Conservation (phyloP, 2,113 vertebrate genomes). For the Morone chrysops region DNA sequence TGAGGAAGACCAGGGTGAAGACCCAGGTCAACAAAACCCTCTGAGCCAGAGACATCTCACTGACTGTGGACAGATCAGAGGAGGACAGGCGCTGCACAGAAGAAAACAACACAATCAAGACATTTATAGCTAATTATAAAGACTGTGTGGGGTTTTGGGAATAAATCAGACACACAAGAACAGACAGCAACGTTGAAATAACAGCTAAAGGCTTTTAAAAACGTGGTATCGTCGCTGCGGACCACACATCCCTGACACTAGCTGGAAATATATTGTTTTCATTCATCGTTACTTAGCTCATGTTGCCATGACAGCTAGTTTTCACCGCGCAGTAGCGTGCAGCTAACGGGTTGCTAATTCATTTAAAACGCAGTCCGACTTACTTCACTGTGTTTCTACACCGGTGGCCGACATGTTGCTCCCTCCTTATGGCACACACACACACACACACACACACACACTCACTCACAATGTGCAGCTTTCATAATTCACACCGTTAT, state of each 20-base stretch:
- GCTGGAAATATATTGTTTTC: neutral
- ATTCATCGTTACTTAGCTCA: conserved; percentile 18
- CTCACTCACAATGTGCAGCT: neutral
- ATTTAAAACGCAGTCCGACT: conserved; percentile 6
- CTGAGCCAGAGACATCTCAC: conserved; percentile 96
- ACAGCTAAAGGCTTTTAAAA: neutral
- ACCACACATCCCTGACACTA: neutral
- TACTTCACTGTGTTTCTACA: conserved; percentile 38
- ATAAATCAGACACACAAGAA: neutral
- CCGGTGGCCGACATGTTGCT: neutral
- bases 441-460: neutral
- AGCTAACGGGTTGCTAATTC: conserved; percentile 19
- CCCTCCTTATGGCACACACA: neutral
- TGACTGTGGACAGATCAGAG: conserved; percentile 63
- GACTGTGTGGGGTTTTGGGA: neutral
- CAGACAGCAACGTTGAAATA: neutral
- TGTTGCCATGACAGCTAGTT: conserved; percentile 34
- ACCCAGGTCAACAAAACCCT: conserved; percentile 96
- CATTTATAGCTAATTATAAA: neutral
- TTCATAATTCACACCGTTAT: conserved; percentile 4
- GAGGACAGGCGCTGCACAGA: neutral
- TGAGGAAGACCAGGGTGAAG: conserved; percentile 94
- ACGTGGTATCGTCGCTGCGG: neutral
- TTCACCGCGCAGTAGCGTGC: conserved; percentile 11
- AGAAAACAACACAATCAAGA: neutral